Percentiles rank a stretch among this genome's conserved stretches.
Evolutionary conservation across 1,140 invertebrate genomes (phyloP).

Genomic region (Chironomus tepperi): DNA sequence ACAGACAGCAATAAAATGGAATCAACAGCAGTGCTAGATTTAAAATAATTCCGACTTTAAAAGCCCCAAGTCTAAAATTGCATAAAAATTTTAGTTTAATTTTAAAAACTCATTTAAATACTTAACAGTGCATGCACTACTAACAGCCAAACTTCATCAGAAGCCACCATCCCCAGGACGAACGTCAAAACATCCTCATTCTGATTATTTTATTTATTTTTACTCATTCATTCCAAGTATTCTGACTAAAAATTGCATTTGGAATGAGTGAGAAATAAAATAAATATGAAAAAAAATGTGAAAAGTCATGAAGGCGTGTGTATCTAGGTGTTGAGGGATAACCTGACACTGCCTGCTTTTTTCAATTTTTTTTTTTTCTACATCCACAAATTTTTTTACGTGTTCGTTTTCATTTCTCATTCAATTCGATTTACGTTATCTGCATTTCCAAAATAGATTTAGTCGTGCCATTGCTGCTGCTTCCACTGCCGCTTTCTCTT

Average conservation of each 20-base stretch:
- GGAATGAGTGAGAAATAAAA: neutral
- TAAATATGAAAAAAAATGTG: neutral
- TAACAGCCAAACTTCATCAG: too few species aligned
- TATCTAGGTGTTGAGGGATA: neutral
- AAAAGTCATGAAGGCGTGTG: constrained; percentile 11
- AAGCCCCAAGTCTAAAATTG: too few species aligned
- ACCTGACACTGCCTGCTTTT: neutral
- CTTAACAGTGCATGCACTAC: too few species aligned
- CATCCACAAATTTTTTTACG: neutral
- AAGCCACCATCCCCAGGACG: too few species aligned
- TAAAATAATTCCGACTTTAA: too few species aligned
- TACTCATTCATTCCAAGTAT: neutral
- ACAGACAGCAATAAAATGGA: too few species aligned
- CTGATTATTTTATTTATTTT: neutral
- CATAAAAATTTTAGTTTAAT: too few species aligned
- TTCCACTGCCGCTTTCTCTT: neutral
- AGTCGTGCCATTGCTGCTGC: neutral
- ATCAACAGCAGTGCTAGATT: too few species aligned
- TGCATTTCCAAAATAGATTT: neutral
- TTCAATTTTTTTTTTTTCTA: neutral
- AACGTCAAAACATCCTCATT: too few species aligned
- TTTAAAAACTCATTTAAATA: too few species aligned
- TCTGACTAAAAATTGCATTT: too few species aligned
- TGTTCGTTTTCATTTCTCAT: neutral
- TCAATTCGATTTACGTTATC: constrained; percentile 3